Evolutionary conservation across 1,140 invertebrate genomes (phyloP), one percentile per base, ranked within the genome.

Genomic region (Orchesella cincta): DNA sequence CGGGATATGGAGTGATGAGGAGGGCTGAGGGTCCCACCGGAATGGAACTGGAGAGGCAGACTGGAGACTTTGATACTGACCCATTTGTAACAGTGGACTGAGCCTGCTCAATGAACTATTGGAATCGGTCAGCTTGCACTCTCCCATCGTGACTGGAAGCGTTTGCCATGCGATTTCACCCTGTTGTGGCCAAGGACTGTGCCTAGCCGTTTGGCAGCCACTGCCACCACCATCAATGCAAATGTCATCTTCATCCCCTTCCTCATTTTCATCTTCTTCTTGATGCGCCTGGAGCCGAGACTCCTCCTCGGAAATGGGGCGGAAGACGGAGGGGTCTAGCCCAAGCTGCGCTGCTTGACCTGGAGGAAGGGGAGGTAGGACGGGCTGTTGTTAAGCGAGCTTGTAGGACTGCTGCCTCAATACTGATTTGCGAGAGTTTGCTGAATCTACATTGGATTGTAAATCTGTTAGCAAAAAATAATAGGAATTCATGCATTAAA

Each of bases 331-430:
- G 73, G 33, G 78, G 54, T 36, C 74, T 46, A 51, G 71, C 74
- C n/a, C 77, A 23, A 28, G 78, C 76, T 35, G 74, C 62, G 23
- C 20, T 1, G 35, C 31, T 72, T 31, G 28, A 57, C 51, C 39
- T 18, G 76, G 77, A 2, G 88, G 88, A 51, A 89, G 83, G 0
- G 90, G 89, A 36, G 86, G 87, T 23, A 91, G 84, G 79, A 92
- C 87, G 82, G 90, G 36, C 73, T 33, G 34, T 57, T 92, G 91
- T 83, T 92, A 91, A 36, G 92, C 91, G 76, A 92, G 83, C 83
- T 93, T 93, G 84, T 93, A 93, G 57, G 92, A 93, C 73, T 91
- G 90, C 81, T 93, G 92, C 0, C 92, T 84, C 23, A 93, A 87
- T 87, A 94, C 81, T 80, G 80, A 76, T 73, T 78, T 80, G 36